Conservation (phyloP, 2,888 invertebrate species). For the Lacanobia oleracea region DNA sequence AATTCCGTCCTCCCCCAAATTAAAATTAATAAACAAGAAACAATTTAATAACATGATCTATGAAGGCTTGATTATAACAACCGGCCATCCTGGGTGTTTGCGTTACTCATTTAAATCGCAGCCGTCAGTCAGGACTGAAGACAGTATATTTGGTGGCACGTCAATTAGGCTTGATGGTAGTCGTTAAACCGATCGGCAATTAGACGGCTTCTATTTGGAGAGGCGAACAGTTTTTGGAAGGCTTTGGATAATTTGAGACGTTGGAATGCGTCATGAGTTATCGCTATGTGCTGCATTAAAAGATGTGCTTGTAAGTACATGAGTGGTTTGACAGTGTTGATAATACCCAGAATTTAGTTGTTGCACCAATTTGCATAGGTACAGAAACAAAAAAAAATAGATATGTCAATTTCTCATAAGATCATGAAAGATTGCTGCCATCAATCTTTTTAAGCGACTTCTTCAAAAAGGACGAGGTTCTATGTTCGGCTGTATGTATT, state of each 20-base stretch:
- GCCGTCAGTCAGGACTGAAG: slow-evolving; percentile 52
- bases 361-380: no score
- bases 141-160: slow-evolving; percentile 56
- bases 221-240: slow-evolving; percentile 2
- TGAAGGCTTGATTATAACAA: slow-evolving; percentile 49
- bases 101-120: slow-evolving; percentile 54
- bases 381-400: no score
- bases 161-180: slow-evolving; percentile 58
- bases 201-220: slow-evolving; percentile 28
- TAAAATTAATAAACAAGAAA: slow-evolving; percentile 29
- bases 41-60: slow-evolving; percentile 43
- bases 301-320: no score
- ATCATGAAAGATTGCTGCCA: no score
- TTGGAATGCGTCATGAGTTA: neutral
- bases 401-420: no score
- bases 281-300: neutral
- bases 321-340: no score
- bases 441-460: no score
- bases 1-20: neutral
- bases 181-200: slow-evolving; percentile 56
- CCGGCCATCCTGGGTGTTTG: slow-evolving; percentile 26
- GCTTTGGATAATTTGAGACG: slow-evolving; percentile 9
- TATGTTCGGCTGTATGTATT: no score
- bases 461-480: no score
- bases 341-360: no score